Percentiles rank a stretch among this genome's conserved stretches.
These are phyloP conservation scores for Agelaius tricolor DNA, from an alignment of 2,113 vertebrate genomes.

Conservation along the genomic window DNA sequence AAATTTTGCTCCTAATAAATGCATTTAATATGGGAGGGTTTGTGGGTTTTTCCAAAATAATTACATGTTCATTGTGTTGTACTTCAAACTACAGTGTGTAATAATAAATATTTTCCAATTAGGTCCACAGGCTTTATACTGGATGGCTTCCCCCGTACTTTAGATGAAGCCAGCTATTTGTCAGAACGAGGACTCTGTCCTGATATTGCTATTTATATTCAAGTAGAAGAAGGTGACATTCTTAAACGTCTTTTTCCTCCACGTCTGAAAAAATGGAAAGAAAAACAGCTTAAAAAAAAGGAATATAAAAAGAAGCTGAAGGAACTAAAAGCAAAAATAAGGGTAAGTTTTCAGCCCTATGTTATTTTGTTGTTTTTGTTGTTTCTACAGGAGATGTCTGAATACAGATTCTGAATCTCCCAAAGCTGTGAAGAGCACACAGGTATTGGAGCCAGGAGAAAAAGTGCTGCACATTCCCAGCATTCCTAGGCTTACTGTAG, in stretches of 20 bases:
- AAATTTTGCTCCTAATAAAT: neutral
- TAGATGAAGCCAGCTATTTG: conserved; percentile 83
- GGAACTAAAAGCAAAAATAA: conserved; percentile 77
- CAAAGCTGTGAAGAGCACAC: neutral
- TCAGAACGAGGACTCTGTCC: conserved; percentile 82
- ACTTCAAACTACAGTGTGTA: neutral
- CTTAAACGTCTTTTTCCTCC: conserved; percentile 80
- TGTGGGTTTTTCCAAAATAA: neutral
- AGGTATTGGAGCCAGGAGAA: neutral
- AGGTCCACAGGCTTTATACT: conserved; percentile 93
- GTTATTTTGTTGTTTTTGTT: neutral
- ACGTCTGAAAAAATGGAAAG: conserved; percentile 79
- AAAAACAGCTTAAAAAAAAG: conserved; percentile 57
- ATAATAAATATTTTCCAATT: neutral
- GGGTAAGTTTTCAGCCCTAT: conserved; percentile 65
- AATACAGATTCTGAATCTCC: neutral
- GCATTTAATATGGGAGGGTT: neutral
- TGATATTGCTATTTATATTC: conserved; percentile 79
- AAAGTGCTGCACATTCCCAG: neutral
- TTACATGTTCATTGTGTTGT: neutral
- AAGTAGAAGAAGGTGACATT: conserved; percentile 78
- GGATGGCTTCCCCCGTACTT: conserved; percentile 87
- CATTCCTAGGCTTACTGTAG: neutral
- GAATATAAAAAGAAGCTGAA: conserved; percentile 73
- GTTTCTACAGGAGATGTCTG: neutral